Evolutionary conservation across 2,797 vertebrate species (phyloP).

Genomic region (Stomatorhinus walkeri): DNA sequence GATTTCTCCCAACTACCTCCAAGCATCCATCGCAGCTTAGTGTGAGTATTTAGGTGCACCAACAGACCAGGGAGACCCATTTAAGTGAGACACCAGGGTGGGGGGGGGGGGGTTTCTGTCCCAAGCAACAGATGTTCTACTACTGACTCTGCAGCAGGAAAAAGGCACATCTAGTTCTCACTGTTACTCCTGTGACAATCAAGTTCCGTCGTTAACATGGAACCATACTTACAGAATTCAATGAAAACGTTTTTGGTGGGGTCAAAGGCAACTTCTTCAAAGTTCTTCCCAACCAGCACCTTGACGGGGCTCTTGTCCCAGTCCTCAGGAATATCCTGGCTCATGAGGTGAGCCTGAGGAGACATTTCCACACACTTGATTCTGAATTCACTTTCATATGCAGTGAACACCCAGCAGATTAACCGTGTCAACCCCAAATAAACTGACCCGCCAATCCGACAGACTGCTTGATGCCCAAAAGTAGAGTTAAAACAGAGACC

Average conservation of each 20-base stretch:
- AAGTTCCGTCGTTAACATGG: background rate
- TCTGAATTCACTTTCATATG: background rate
- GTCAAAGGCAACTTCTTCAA: constrained; percentile 86
- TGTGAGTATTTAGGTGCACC: background rate
- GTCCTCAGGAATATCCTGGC: constrained; percentile 88
- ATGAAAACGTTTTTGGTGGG: constrained; percentile 86
- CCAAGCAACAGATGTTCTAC: background rate
- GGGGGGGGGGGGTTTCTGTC: background rate
- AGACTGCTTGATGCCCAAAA: background rate
- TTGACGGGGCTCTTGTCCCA: constrained; percentile 89
- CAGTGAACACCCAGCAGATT: background rate
- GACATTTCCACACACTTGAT: background rate
- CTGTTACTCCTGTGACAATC: background rate
- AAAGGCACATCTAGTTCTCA: background rate
- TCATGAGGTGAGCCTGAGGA: constrained; percentile 90
- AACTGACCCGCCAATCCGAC: background rate
- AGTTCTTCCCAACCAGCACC: constrained; percentile 90
- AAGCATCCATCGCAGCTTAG: background rate
- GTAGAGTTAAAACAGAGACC: background rate
- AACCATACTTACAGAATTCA: constrained; percentile 84
- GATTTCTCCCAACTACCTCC: background rate
- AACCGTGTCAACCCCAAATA: background rate
- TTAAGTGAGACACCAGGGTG: background rate
- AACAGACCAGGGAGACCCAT: background rate
- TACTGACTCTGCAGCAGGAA: background rate